Conservation (phyloP, 2,797 vertebrate species). For the Mastacembelus armatus region DNA sequence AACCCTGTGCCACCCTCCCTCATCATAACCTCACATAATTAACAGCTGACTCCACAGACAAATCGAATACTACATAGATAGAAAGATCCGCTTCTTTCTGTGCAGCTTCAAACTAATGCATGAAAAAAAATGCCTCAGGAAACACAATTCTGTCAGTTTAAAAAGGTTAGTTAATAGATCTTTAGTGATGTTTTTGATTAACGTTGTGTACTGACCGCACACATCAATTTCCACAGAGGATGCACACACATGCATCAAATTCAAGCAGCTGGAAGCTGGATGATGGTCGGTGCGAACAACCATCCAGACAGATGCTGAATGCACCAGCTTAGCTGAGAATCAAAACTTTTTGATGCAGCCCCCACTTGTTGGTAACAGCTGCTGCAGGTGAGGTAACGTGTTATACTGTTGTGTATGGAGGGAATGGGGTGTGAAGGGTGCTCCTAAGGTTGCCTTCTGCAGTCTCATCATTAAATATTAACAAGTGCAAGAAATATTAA, state of each 20-base stretch:
- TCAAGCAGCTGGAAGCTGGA: constrained; percentile 30
- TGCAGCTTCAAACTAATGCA: constrained; percentile 7
- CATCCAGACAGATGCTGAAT: constrained; percentile 13
- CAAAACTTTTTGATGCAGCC: too few species aligned
- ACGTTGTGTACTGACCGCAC: constrained; percentile 25
- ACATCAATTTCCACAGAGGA: constrained; percentile 25
- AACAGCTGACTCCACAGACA: constrained; percentile 53
- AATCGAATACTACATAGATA: constrained; percentile 24
- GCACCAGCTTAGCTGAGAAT: too few species aligned
- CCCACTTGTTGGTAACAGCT: too few species aligned
- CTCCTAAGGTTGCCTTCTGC: too few species aligned
- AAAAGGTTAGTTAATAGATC: constrained; percentile 9
- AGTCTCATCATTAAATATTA: too few species aligned
- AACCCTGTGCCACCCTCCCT: constrained; percentile 52
- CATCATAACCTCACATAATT: constrained; percentile 45
- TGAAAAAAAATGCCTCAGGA: constrained; percentile 11
- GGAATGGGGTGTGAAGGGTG: too few species aligned
- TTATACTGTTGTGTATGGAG: too few species aligned
- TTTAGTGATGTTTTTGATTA: constrained; percentile 16
- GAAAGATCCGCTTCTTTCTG: constrained; percentile 9
- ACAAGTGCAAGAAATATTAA: too few species aligned
- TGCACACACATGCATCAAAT: constrained; percentile 14
- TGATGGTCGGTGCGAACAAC: constrained; percentile 18
- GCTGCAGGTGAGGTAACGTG: too few species aligned
- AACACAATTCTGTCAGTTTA: background rate